phyloP scores from a whole-genome alignment of 2,113 vertebrate genomes.

The Axis porcinus region DNA sequence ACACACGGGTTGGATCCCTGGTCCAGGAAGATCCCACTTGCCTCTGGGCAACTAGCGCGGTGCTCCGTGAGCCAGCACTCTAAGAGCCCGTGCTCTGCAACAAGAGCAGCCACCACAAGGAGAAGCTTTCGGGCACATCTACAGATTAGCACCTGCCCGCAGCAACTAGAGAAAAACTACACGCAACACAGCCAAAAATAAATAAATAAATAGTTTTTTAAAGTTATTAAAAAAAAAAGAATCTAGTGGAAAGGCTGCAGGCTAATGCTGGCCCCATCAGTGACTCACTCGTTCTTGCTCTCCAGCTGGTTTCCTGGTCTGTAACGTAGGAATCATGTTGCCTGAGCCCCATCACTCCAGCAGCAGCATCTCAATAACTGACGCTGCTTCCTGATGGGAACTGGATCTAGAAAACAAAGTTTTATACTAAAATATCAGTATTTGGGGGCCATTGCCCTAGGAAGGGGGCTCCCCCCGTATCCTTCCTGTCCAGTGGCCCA shows the following conservation, averaged over 20 bases:
- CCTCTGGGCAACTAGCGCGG: rapidly evolving
- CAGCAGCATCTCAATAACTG: background rate
- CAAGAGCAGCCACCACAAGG: background rate
- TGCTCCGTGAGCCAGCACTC: background rate
- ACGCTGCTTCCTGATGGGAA: background rate
- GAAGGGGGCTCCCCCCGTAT: rapidly evolving
- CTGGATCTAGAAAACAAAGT: background rate
- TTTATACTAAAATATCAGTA: background rate
- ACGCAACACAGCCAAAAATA: background rate
- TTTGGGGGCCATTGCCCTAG: background rate
- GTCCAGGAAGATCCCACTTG: background rate
- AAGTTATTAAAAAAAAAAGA: background rate
- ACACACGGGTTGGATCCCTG: background rate
- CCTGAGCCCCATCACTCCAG: background rate
- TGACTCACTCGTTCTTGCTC: background rate
- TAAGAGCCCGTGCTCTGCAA: background rate
- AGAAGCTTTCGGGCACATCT: rapidly evolving
- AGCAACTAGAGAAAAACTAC: background rate
- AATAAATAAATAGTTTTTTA: background rate
- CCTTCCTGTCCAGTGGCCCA: background rate
- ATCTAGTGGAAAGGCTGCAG: background rate
- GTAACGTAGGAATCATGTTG: background rate
- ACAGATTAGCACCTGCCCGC: background rate
- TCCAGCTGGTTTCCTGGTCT: background rate
- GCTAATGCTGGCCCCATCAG: too few relatives aligned